Evolutionary conservation across 2,797 vertebrate genomes (phyloP).

Genomic region (Prionace glauca): DNA sequence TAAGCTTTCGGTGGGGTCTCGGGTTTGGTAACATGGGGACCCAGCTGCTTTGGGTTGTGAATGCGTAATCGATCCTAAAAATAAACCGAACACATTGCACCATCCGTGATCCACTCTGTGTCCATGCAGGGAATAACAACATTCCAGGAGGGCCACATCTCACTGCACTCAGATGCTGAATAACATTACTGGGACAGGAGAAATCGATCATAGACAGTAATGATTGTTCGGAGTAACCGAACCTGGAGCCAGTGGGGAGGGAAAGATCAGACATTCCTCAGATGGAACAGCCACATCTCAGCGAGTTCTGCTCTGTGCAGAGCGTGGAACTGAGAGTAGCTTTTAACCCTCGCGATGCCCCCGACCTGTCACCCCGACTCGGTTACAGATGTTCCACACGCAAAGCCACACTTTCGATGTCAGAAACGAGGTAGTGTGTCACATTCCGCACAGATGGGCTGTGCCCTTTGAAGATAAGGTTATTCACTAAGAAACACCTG

Average conservation of each 20-base stretch:
- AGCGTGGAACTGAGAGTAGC: not conserved
- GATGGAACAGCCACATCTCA: not conserved
- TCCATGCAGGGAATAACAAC: not conserved
- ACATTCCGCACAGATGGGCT: not conserved
- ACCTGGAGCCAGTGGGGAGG: not conserved
- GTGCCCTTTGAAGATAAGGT: not conserved
- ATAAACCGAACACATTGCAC: not conserved
- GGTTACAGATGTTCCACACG: not conserved
- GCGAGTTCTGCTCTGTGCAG: not conserved
- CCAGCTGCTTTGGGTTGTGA: not conserved
- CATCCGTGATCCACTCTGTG: not conserved
- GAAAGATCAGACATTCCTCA: not conserved
- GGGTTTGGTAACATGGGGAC: not conserved
- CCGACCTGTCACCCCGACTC: not conserved
- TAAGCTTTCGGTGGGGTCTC: not conserved
- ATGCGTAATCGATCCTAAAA: not conserved
- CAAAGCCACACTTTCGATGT: not conserved
- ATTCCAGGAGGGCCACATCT: not conserved
- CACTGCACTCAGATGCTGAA: not conserved
- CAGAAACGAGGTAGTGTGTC: not conserved
- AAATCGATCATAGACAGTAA: not conserved
- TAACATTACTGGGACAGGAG: not conserved
- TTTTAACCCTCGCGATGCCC: not conserved
- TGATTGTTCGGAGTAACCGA: not conserved
- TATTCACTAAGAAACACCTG: not conserved